Conservation (phyloP, 2,797 vertebrate species). For the Pitangus sulphuratus region DNA sequence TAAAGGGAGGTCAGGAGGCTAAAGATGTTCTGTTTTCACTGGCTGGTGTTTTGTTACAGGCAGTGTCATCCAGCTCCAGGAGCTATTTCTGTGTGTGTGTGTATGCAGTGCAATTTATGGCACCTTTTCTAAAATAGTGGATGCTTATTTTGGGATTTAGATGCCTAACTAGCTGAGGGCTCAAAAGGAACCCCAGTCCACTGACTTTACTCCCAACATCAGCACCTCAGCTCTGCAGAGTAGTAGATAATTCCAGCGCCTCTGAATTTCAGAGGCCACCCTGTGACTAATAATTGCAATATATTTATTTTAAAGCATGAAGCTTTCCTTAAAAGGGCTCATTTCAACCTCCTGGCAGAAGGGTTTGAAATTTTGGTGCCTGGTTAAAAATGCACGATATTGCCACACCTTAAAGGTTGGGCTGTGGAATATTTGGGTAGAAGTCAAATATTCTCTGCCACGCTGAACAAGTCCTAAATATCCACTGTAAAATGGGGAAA, state of each 20-base stretch:
- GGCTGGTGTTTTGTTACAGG: slow-evolving; percentile 5
- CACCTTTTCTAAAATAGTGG: neutral
- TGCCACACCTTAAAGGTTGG: neutral
- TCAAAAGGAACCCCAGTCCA: neutral
- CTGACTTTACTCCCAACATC: neutral
- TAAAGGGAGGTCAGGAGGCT: slow-evolving; percentile 3
- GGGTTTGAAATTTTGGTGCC: neutral
- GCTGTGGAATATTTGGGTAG: neutral
- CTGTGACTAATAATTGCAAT: neutral
- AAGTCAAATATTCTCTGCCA: neutral
- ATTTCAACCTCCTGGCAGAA: neutral
- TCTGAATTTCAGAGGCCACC: neutral
- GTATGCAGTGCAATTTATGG: neutral
- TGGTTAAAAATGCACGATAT: neutral
- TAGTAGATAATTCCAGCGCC: neutral
- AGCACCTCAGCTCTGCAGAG: neutral
- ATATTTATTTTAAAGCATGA: neutral
- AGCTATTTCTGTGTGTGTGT: neutral
- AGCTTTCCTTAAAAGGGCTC: neutral
- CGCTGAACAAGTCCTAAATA: neutral
- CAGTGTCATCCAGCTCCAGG: neutral
- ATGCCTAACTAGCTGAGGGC: neutral
- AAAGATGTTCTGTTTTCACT: slow-evolving; percentile 35
- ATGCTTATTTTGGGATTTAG: neutral
- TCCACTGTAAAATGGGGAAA: neutral